Conservation (phyloP, 2,888 invertebrate genomes). For the Agonopterix subpropinquella region DNA sequence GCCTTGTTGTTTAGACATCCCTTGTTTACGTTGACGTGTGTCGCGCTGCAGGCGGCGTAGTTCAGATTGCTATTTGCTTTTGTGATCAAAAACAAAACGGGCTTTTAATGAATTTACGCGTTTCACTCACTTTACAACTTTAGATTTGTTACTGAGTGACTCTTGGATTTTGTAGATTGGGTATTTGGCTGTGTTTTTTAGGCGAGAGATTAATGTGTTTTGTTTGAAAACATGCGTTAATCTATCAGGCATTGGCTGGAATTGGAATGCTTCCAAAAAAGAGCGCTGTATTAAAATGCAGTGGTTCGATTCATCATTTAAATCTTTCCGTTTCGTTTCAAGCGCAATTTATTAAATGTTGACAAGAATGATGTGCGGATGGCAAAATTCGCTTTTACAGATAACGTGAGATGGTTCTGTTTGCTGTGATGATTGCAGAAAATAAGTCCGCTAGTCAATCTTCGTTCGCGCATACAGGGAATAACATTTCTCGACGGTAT, state of each 20-base stretch:
- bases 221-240: conserved; percentile 33
- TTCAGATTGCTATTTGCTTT: conserved; percentile 6
- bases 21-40: conserved; percentile 32
- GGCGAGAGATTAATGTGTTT: conserved; percentile 32
- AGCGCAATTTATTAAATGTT: conserved; percentile 6
- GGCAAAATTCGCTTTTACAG: conserved; percentile 1
- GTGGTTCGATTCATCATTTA: conserved; percentile 20
- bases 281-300: conserved; percentile 20
- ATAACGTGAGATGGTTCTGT: not conserved
- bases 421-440: too few relatives aligned
- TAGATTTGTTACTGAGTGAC: not conserved
- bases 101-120: not conserved
- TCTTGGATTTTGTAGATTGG: too few relatives aligned
- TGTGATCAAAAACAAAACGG: conserved; percentile 4
- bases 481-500: too few relatives aligned
- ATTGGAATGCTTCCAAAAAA: conserved; percentile 36
- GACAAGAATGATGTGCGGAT: conserved; percentile 10
- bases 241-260: conserved; percentile 39
- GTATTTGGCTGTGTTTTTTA: not conserved
- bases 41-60: conserved; percentile 12
- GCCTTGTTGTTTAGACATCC: conserved; percentile 27
- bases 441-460: too few relatives aligned
- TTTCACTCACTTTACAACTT: not conserved
- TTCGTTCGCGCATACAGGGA: too few relatives aligned
- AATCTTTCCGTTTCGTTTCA: conserved; percentile 17